A percentile compares a stretch with the other conserved stretches of the same genome.
Conservation (phyloP, 2,888 invertebrate species). For the Drosophila rubida region DNA sequence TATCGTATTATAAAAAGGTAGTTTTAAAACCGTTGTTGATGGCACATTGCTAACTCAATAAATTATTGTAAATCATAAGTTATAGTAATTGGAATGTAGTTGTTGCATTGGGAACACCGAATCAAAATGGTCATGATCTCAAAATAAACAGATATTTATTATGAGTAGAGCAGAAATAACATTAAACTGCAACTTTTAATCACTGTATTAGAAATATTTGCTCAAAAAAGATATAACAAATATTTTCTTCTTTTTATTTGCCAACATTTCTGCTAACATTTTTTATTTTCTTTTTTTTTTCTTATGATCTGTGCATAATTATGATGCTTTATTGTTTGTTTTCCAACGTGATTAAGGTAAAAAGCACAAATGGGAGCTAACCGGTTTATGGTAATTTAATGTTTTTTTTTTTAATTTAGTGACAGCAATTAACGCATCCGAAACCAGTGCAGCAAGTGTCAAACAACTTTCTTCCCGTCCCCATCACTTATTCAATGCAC, state of each 20-base stretch:
- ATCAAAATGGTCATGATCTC: conserved; percentile 45
- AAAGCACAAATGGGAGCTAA: neutral
- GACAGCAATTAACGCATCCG: conserved; percentile 16
- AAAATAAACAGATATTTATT: conserved; percentile 12
- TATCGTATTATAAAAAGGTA: conserved; percentile 36
- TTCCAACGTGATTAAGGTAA: neutral
- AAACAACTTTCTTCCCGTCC: conserved; percentile 51
- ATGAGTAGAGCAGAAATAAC: conserved; percentile 9
- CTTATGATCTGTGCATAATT: neutral
- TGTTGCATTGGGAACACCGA: conserved; percentile 47
- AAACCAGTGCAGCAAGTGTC: conserved; percentile 31
- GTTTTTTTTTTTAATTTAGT: neutral
- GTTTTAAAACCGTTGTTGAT: conserved; percentile 64
- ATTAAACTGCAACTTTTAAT: conserved; percentile 1
- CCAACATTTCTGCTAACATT: no score
- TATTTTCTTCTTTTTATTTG: neutral
- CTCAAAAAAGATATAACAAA: neutral
- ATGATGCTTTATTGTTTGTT: neutral
- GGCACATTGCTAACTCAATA: conserved; percentile 37
- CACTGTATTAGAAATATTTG: no score
- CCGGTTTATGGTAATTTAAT: conserved; percentile 18
- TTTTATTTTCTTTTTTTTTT: neutral
- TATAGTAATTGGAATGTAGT: conserved; percentile 56
- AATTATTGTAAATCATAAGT: conserved; percentile 47
- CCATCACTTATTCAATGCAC: neutral